These are phyloP conservation scores for Peromyscus eremicus DNA, from an alignment of 2,797 vertebrate species.

Conservation along the genomic window DNA sequence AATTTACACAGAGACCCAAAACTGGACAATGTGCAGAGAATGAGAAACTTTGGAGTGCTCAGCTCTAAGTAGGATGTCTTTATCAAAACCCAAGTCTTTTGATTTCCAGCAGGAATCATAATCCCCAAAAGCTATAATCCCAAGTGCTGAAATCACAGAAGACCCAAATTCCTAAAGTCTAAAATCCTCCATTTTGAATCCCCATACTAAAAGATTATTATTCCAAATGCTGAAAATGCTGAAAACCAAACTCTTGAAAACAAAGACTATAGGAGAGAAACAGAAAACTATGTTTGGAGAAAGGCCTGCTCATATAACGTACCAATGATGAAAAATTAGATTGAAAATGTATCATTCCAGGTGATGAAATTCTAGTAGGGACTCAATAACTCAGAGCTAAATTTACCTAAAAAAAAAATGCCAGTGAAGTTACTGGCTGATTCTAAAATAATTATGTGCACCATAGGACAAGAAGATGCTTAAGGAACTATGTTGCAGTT, in stretches of 20 bases:
- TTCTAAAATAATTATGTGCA: conserved; percentile 11
- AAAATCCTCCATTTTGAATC: not conserved
- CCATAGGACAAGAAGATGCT: not conserved
- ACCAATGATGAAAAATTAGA: not conserved
- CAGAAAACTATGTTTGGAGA: not conserved
- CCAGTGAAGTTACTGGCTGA: not conserved
- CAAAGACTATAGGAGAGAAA: not conserved
- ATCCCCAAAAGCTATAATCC: not conserved
- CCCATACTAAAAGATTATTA: not conserved
- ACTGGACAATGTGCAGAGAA: not conserved
- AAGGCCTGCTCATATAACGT: not conserved
- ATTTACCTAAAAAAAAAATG: not conserved
- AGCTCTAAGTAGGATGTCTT: not conserved
- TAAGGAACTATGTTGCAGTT: not conserved
- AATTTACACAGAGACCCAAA: not conserved
- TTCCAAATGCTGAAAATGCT: not conserved
- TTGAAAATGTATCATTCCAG: not conserved
- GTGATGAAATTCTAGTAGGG: conserved; percentile 37
- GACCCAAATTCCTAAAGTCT: not conserved
- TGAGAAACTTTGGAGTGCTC: not conserved
- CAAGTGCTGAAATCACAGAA: not conserved
- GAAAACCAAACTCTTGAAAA: not conserved
- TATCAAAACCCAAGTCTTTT: not conserved
- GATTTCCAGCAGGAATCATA: not conserved
- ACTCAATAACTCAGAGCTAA: not conserved